Base-by-base conservation (phyloP, 2,888 invertebrate genomes). In the Leptopilina myrica region DNA sequence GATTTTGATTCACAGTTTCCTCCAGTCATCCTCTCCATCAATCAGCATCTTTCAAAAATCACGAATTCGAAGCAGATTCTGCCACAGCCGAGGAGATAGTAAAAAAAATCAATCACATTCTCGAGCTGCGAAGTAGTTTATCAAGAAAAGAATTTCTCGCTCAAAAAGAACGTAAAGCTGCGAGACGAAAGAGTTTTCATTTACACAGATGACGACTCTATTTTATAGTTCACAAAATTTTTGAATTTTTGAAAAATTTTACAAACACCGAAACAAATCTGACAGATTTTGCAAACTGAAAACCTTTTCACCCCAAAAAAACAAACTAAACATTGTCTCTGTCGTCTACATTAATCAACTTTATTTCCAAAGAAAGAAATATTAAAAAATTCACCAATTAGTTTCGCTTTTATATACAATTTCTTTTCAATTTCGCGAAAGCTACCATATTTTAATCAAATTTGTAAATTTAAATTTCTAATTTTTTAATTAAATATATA, bases 1-100 rank as follows among this genome's bases (percentile, higher is more conserved):
- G 0, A 20, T 20, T 20, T 20, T 20, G 1, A 20, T 20, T 81
- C 81, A 8, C 81, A 91, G 90, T 88, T 78, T 86, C 89, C 46
- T 86, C 90, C 40, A 86, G 87, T 76, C 88, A 89, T 64, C 85
- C 88, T 66, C 87, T 92, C 40, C 92, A 92, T 81, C 90, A 92
- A 86, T 93, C 93, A 1, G 92, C 93, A 7, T 95, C 95, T 76
- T 98, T 96, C 91, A 97, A 97, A 90, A 95, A 96, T 89, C 97
- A 97, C 87, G 97, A 97, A 89, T 98, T 98, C 89, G 98, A 98
- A 92, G 94, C 96, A 4, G 97, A 97, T 83, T 93, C 94, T 69
- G 93, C 93, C 5, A 94, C 94, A 1, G 97, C 97, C 0, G 94
- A 95, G 84, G 97, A 97, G 91, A 97, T 98, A 73, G 96, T 97